Conservation (phyloP, 2,888 invertebrate genomes). For the Celastrina argiolus region DNA sequence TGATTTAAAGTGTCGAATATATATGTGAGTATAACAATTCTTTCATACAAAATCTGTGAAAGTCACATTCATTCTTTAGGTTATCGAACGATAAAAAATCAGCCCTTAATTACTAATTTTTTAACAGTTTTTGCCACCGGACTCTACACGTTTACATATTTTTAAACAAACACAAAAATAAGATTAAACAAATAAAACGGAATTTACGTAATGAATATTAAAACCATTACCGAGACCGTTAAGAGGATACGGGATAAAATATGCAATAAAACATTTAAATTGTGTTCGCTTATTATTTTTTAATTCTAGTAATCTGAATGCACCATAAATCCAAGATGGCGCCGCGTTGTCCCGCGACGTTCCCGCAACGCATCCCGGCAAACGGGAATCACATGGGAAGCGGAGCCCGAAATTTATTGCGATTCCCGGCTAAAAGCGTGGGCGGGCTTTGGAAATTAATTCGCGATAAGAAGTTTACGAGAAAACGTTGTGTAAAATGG, state of each 20-base stretch:
- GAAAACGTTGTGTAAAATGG: neutral
- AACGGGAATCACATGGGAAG: constrained; percentile 15
- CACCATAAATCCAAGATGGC: constrained; percentile 49
- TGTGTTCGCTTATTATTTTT: constrained; percentile 23
- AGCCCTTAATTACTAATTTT: too few relatives aligned
- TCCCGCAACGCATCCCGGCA: neutral
- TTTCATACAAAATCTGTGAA: too few relatives aligned
- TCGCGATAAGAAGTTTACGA: constrained; percentile 9
- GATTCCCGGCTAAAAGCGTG: constrained; percentile 13
- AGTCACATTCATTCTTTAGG: too few relatives aligned
- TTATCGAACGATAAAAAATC: too few relatives aligned
- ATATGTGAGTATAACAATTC: too few relatives aligned
- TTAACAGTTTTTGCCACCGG: too few relatives aligned
- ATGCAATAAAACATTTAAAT: neutral
- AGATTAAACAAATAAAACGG: neutral
- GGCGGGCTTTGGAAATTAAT: constrained; percentile 16
- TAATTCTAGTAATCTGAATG: constrained; percentile 29
- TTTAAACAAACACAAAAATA: neutral
- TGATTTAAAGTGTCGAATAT: too few relatives aligned
- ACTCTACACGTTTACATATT: too few relatives aligned
- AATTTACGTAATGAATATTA: constrained; percentile 2
- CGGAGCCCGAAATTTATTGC: constrained; percentile 7
- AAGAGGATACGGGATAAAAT: neutral
- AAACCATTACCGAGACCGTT: constrained; percentile 1
- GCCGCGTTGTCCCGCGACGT: constrained; percentile 42